Evolutionary conservation across 2,888 invertebrate species (phyloP).

Genomic region (Eilema caniola): DNA sequence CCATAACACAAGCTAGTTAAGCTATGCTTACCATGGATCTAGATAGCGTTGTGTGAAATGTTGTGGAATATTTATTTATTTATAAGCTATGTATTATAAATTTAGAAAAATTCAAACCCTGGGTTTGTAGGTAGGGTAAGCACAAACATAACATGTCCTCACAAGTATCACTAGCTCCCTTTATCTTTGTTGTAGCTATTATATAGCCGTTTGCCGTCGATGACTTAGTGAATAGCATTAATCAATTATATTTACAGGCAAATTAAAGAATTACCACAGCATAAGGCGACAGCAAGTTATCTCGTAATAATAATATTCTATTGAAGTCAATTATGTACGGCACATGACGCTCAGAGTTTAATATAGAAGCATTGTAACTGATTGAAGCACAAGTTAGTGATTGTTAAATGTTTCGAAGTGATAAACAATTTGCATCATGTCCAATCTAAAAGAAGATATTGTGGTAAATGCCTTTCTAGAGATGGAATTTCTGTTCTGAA

Average conservation of each 20-base stretch:
- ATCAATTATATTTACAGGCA: conserved; percentile 1
- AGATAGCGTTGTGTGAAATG: no score
- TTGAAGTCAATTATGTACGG: background rate
- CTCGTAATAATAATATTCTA: background rate
- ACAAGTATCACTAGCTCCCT: background rate
- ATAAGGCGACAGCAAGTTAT: background rate
- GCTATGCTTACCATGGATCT: no score
- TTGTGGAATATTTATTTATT: no score
- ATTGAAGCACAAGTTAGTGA: background rate
- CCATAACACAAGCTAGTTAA: no score
- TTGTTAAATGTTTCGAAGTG: background rate
- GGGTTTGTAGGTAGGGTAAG: no score
- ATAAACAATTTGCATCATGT: conserved; percentile 4
- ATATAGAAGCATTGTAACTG: background rate
- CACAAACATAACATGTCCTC: background rate
- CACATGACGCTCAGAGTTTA: background rate
- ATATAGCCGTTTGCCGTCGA: background rate
- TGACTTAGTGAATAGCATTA: background rate
- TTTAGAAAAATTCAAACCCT: no score
- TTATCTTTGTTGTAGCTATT: background rate
- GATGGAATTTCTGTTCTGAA: background rate
- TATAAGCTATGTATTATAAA: no score
- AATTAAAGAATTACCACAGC: conserved; percentile 1
- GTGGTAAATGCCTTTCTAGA: background rate
- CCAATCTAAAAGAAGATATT: background rate